Conservation (phyloP, 2,797 vertebrate species). For the Paguma larvata region DNA sequence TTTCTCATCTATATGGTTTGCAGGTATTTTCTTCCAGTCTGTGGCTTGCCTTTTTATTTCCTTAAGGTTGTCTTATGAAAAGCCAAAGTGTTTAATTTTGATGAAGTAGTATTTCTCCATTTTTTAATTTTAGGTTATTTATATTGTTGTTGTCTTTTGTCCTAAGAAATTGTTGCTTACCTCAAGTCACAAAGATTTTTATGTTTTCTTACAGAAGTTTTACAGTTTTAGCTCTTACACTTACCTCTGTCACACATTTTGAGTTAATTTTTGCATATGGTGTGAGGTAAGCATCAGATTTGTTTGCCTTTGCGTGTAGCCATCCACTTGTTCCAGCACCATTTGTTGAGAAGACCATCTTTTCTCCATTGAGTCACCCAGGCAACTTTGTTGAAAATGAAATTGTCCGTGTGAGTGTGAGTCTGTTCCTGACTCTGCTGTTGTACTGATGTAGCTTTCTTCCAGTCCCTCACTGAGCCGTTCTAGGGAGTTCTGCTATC, state of each 20-base stretch:
- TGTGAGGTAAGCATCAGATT: background rate
- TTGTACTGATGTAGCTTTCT: background rate
- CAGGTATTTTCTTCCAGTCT: background rate
- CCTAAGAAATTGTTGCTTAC: background rate
- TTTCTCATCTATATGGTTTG: background rate
- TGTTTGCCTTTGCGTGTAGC: background rate
- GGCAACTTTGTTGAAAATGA: background rate
- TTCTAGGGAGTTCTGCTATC: background rate
- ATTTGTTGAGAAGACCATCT: background rate
- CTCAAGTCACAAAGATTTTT: background rate
- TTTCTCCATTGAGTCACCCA: background rate
- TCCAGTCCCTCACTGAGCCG: background rate
- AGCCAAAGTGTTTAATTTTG: slow-evolving; percentile 8
- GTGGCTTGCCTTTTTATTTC: background rate
- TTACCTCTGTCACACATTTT: background rate
- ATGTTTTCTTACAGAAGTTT: background rate
- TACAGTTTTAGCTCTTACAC: background rate
- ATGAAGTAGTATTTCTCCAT: background rate
- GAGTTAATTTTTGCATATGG: background rate
- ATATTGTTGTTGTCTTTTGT: background rate
- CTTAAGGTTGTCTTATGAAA: background rate
- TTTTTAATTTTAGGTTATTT: background rate
- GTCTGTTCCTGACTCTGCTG: background rate
- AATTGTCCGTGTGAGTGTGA: background rate
- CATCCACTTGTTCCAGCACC: background rate